phyloP scores from a whole-genome alignment of 1,140 invertebrate genomes.

The Macrostomum lignano region DNA sequence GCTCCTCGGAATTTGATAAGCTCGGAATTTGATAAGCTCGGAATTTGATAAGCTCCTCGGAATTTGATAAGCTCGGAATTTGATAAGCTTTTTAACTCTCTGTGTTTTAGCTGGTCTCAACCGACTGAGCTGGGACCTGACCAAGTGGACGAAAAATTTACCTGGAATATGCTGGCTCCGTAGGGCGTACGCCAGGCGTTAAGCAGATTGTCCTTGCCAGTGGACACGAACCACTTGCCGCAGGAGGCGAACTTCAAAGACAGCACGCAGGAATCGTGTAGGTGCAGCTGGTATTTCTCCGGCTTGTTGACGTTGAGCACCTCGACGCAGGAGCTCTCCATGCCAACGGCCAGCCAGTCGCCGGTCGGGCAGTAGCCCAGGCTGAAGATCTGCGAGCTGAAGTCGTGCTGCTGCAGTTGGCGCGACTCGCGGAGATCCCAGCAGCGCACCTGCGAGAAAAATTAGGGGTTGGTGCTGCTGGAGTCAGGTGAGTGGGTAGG shows the following conservation, averaged over 20 bases:
- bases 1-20: too few relatives aligned
- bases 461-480: too few relatives aligned
- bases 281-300: constrained; percentile 82
- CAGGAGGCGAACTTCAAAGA: constrained; percentile 77
- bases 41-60: too few relatives aligned
- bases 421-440: constrained; percentile 37
- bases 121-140: too few relatives aligned
- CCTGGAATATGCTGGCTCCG: constrained; percentile 89
- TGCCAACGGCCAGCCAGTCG: constrained; percentile 87
- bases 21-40: too few relatives aligned
- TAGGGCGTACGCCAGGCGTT: constrained; percentile 95
- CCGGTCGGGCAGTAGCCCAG: constrained; percentile 85
- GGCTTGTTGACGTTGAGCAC: constrained; percentile 65
- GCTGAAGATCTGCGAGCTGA: constrained; percentile 66
- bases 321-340: constrained; percentile 90
- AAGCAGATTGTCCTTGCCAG: constrained; percentile 86
- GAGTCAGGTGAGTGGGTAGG: too few relatives aligned
- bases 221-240: constrained; percentile 95
- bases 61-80: too few relatives aligned
- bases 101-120: too few relatives aligned
- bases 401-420: constrained; percentile 81
- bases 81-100: too few relatives aligned
- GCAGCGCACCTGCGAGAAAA: too few relatives aligned
- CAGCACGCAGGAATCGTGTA: constrained; percentile 93
- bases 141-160: constrained; percentile 26